Base-by-base conservation (phyloP, 2,797 vertebrate species). In the Anableps anableps region DNA sequence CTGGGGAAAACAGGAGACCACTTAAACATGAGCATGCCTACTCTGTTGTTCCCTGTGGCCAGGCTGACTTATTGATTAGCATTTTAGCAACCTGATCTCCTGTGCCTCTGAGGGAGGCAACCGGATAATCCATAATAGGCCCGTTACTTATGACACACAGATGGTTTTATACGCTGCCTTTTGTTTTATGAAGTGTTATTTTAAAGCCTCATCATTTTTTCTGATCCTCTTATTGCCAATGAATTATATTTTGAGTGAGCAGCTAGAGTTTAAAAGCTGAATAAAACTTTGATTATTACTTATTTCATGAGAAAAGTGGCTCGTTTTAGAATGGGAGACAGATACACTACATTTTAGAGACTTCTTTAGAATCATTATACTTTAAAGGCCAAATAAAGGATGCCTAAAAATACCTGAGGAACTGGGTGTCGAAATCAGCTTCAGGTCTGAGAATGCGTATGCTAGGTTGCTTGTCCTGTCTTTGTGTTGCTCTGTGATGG, bases 11-110 rank as follows among this genome's bases (percentile, higher is more conserved):
- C 85, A 75, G 68, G 76, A 84, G 84, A 81, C 85, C 84, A 92
- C 88, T 91, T 87, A 82, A 86, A 62, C 76, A 48, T 68, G 60
- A 84, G 76, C 84, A 41, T 21, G 74, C 43, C 81, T 4, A 41
- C 64, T 89, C 51, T 79, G 77, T 1, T 66, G 64, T 76, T 88
- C 87, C 84, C 86, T 74, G 3, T 34, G 74, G 88, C 82, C 10
- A 4, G 41, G 70, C 80, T 50, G 75, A 86, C 62, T 88, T 88
- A 95, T 91, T 92, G 92, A 94, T 93, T 84, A 53, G 75, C 74
- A 43, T 17, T 68, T 48, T 48, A 75, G 85, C 74, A 88, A 88
- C 68, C 41, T n/a, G 87, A 92, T 86, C 85, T 38, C 72, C 55
- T 47, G 26, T 5, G 68, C 74, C 64, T 80, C 70, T 66, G 62